Evolutionary conservation across 2,797 vertebrate genomes (phyloP).

Genomic region (Microchirus variegatus): DNA sequence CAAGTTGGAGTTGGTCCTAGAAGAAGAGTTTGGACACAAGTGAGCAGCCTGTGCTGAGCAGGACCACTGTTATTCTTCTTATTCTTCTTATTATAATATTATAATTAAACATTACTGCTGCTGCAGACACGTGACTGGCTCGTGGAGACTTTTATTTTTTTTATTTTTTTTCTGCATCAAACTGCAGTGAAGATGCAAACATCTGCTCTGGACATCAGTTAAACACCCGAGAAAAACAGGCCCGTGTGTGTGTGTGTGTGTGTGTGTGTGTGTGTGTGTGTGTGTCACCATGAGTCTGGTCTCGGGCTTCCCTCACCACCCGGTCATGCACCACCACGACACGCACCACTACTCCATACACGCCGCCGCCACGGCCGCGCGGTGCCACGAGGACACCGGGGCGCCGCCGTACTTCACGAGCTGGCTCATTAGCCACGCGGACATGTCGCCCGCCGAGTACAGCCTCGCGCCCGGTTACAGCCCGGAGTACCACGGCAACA

Average conservation of each 20-base stretch:
- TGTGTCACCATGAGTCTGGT: constrained; percentile 90
- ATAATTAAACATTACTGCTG: background rate
- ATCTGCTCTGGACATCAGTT: constrained; percentile 14
- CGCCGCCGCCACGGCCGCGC: constrained; percentile 89
- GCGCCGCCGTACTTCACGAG: constrained; percentile 94
- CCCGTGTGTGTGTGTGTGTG: background rate
- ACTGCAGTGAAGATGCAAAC: constrained; percentile 28
- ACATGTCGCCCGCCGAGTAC: constrained; percentile 96
- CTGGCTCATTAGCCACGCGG: constrained; percentile 96
- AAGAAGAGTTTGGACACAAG: background rate
- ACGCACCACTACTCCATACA: constrained; percentile 86
- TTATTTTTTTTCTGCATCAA: background rate
- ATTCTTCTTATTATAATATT: too few species aligned
- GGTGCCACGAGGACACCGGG: constrained; percentile 89
- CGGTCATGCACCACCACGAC: constrained; percentile 96
- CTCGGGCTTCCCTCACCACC: constrained; percentile 95
- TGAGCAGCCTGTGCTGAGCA: background rate
- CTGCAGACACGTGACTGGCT: background rate
- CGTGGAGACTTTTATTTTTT: background rate
- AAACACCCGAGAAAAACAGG: background rate
- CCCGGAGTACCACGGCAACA: constrained; percentile 72
- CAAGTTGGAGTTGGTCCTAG: background rate
- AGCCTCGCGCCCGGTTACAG: constrained; percentile 73
- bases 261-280: constrained; percentile 19
- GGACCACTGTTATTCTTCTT: too few species aligned